Conservation (phyloP, 2,888 invertebrate genomes). For the Trypoxylon attenuatum region DNA sequence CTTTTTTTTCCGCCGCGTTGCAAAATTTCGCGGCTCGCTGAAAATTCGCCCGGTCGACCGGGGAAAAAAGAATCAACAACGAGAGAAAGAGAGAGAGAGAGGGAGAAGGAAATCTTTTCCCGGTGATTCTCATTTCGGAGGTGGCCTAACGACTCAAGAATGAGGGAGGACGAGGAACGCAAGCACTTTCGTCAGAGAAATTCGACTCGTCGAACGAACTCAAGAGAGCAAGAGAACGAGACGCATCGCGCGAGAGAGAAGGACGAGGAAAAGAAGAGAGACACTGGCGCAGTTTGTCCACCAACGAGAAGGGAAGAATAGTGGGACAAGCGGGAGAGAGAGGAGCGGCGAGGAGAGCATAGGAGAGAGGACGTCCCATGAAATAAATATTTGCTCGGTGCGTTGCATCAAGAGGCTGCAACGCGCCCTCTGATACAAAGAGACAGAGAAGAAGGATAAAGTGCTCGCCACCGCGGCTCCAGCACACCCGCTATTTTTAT, state of each 20-base stretch:
- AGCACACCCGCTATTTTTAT: slow-evolving; percentile 67
- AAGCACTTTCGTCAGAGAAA: slow-evolving; percentile 17
- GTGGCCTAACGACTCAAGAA: neutral
- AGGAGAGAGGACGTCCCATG: slow-evolving; percentile 36
- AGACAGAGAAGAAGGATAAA: slow-evolving; percentile 45
- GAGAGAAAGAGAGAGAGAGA: neutral
- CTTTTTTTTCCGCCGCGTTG: neutral
- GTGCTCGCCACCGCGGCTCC: slow-evolving; percentile 35
- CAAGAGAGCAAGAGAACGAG: neutral
- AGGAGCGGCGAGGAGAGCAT: slow-evolving; percentile 23
- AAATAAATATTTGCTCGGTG: slow-evolving; percentile 60
- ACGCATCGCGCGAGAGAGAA: neutral
- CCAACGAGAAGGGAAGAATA: neutral
- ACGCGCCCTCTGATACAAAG: slow-evolving; percentile 46
- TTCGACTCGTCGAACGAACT: neutral
- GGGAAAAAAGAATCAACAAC: neutral
- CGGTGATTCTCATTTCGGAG: slow-evolving; percentile 3
- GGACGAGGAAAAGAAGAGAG: neutral
- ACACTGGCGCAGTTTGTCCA: neutral
- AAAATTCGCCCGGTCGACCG: neutral
- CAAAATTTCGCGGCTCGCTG: neutral
- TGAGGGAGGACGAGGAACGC: slow-evolving; percentile 2
- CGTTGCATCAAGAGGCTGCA: slow-evolving; percentile 52
- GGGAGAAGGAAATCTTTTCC: neutral
- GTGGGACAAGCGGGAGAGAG: neutral